Evolutionary conservation across 2,113 vertebrate species (phyloP), one percentile per base, ranked within the genome.

Genomic region (Nothocercus nigrocapillus): DNA sequence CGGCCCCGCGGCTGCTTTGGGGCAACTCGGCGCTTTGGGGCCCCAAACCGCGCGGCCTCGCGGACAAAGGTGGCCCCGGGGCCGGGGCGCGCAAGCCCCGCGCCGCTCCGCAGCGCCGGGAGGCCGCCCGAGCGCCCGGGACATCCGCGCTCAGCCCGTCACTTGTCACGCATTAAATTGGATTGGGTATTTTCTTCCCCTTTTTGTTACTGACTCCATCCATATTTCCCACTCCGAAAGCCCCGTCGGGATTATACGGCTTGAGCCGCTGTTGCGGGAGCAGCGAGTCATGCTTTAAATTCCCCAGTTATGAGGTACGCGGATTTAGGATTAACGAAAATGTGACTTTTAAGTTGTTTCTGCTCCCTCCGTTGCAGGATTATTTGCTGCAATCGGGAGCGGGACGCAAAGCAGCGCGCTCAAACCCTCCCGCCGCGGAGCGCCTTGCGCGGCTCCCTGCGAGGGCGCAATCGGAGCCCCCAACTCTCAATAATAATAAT

Each of bases 301-400:
- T 97, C 97, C 95, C 96, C 96, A 97, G 96, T 96, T 97, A 93
- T 96, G 98, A 98, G 98, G 97, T 94, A 94, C 94, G 85, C 89
- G 97, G 97, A 98, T 98, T 98, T 97, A 96, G 98, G 98, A 98
- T 98, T 98, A 98, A 97, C 88, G 91, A 94, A 97, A 98, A 98
- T 98, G 98, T 98, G 98, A 98, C 98, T 98, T 98, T 98, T 97
- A 95, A 97, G 96, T 97, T 96, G 97, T 98, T 97, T 97, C 96
- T 97, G 97, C 97, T 98, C 97, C 94, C 94, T 94, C 86, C 89
- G 95, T 96, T 92, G 97, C 97, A 96, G 98, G 98, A 98, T 98
- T 98, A 98, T 97, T 97, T 82, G 94, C 81, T 94, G 95, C 73
- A 95, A 95, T 95, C 97, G 96, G 95, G 94, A 97, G 97, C 75